A percentile compares a stretch with the other conserved stretches of the same genome.
Conservation (phyloP, 2,113 vertebrate genomes). For the Pachyramphus minor region DNA sequence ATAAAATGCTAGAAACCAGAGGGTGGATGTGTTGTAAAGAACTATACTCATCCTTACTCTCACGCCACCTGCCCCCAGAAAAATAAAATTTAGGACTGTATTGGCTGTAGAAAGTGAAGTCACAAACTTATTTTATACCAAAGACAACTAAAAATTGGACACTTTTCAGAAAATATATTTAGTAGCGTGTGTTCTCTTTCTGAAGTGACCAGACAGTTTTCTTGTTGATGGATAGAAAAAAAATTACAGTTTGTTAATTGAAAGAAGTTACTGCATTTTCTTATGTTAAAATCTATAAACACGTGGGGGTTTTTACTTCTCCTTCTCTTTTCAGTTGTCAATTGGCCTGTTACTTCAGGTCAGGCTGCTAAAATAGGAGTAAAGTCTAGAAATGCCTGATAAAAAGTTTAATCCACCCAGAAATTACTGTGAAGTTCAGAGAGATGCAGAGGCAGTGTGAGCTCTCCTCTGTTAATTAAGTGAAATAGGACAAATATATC, state of each 20-base stretch:
- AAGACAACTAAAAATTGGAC: not conserved
- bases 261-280: not conserved
- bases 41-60: not conserved
- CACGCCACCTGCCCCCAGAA: rapidly evolving
- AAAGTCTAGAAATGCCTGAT: not conserved
- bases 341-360: not conserved
- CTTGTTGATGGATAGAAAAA: not conserved
- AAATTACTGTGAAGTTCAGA: not conserved
- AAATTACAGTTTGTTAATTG: not conserved
- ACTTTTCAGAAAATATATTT: not conserved
- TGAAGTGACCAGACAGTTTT: not conserved
- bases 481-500: not conserved
- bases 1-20: not conserved
- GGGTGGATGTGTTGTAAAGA: not conserved
- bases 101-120: not conserved
- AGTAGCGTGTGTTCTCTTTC: not conserved
- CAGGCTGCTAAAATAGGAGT: not conserved
- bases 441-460: rapidly evolving
- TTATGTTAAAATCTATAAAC: not conserved
- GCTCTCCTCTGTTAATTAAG: too few relatives aligned
- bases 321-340: not conserved
- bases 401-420: not conserved
- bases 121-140: not conserved
- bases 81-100: not conserved
- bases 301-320: not conserved